Base-by-base conservation (phyloP, 2,888 invertebrate genomes). In the Ophion obscuratus region DNA sequence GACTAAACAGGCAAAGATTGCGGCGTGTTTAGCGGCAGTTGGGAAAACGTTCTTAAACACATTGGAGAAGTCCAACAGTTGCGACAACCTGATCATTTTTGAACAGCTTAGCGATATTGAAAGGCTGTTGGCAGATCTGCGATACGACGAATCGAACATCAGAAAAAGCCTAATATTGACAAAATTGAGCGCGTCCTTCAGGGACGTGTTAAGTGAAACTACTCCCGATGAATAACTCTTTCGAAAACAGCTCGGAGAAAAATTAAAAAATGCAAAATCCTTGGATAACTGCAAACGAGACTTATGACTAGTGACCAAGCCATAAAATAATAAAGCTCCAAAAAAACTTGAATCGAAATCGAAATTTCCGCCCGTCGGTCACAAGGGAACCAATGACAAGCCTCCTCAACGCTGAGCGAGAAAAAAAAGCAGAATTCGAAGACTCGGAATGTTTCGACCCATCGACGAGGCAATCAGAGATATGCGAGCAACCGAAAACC, bases 211-310 rank as follows among this genome's bases (percentile, higher is more conserved):
- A 6, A 14, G 5, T 9, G 40, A 17, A 14, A 75, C 83, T 11
- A 14, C 67, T 7, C 79, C 83, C 3, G 82, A 83, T n/a, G 79
- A 84, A 66, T 71, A 20, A 36, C 61, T 88, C 9, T 83, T 88
- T 62, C 83, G 81, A 1, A 70, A 85, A 24, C 53, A 81, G 11
- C 68, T 85, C 2, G 85, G 80, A 20, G 85, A 87, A 59, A 57
- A 61, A n/a, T 36, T 88, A 1, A 85, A 86, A 57, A 5, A 83
- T 10, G 85, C 80, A 9, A 86, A 86, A 62, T 14, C 67, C 0
- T 61, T 86, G 53, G 61, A 67, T 24, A 53, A 53, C 3, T 20
- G 76, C 2, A 36, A 24, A 4, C 73, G 71, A 36, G 76, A 83
- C 24, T 27, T 86, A 0, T 62, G 77, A 47, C 44, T 14, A 81